Percentiles rank a stretch among this genome's conserved stretches.
These are phyloP conservation scores for Rotaria sp. DNA, from an alignment of 2,888 invertebrate species.

Conservation along the genomic window DNA sequence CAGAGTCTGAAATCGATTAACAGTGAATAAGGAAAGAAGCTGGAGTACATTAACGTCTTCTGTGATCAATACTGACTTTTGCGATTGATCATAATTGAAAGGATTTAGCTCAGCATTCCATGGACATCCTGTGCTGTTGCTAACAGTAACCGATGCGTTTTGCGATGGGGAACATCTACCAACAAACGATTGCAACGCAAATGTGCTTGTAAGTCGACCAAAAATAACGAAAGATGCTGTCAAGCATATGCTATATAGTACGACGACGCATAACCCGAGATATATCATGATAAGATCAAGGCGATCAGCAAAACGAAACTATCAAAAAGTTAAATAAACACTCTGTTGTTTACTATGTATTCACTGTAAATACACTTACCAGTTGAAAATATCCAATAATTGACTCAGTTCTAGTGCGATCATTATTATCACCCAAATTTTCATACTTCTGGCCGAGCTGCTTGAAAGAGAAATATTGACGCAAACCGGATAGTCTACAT, in stretches of 20 bases:
- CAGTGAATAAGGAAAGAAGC: too few species aligned
- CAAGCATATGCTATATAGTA: not conserved
- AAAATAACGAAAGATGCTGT: not conserved
- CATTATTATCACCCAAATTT: too few species aligned
- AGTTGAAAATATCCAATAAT: too few species aligned
- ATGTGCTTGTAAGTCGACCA: not conserved
- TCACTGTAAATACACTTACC: too few species aligned
- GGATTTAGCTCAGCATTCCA: not conserved
- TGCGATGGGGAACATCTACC: not conserved
- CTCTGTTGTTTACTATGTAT: too few species aligned
- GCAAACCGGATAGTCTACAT: too few species aligned
- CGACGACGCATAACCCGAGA: not conserved
- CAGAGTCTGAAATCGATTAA: too few species aligned
- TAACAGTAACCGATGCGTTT: not conserved
- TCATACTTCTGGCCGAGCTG: too few species aligned
- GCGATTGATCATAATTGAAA: not conserved
- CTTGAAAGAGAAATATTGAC: too few species aligned
- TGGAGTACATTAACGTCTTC: not conserved
- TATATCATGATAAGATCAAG: not conserved
- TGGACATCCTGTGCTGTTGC: not conserved
- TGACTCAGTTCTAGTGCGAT: too few species aligned
- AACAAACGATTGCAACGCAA: not conserved
- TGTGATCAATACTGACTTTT: not conserved
- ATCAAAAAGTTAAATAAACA: not conserved
- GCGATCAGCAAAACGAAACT: not conserved